Percentiles rank a stretch among this genome's conserved stretches.
Conservation (phyloP, 2,113 vertebrate genomes). For the Takifugu bimaculatus region DNA sequence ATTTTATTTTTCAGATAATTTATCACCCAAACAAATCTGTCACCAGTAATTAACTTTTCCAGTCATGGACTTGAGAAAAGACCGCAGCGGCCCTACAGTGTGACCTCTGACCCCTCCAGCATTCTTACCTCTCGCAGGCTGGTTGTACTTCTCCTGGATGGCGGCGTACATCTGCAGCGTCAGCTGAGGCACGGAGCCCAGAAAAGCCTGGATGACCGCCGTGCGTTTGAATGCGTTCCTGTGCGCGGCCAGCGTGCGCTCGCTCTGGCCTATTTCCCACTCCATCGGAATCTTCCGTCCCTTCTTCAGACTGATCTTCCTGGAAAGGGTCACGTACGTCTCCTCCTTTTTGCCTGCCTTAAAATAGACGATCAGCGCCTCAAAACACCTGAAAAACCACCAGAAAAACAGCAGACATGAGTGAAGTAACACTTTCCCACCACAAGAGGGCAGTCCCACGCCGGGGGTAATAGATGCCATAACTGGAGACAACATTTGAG, state of each 20-base stretch:
- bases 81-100: no score
- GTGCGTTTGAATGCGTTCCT: slow-evolving; percentile 94
- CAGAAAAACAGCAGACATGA: not conserved
- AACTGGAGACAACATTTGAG: no score
- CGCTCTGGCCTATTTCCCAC: slow-evolving; percentile 89
- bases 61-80: no score
- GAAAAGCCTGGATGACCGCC: slow-evolving; percentile 92
- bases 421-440: slow-evolving; percentile 2
- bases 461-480: no score
- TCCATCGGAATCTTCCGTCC: slow-evolving; percentile 79
- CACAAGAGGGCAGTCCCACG: slow-evolving; percentile 51
- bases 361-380: slow-evolving; percentile 86
- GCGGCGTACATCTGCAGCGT: slow-evolving; percentile 93
- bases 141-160: slow-evolving; percentile 83
- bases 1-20: no score
- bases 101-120: no score
- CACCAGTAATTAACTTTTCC: no score
- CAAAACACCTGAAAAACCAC: slow-evolving; percentile 83
- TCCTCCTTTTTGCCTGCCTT: slow-evolving; percentile 83
- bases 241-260: slow-evolving; percentile 83
- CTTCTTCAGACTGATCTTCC: slow-evolving; percentile 83
- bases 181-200: slow-evolving; percentile 94
- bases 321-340: slow-evolving; percentile 86
- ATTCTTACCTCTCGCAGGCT: slow-evolving; percentile 76
- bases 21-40: no score